These are phyloP conservation scores for Leptura quadrifasciata DNA, from an alignment of 2,888 invertebrate genomes.

Conservation along the genomic window DNA sequence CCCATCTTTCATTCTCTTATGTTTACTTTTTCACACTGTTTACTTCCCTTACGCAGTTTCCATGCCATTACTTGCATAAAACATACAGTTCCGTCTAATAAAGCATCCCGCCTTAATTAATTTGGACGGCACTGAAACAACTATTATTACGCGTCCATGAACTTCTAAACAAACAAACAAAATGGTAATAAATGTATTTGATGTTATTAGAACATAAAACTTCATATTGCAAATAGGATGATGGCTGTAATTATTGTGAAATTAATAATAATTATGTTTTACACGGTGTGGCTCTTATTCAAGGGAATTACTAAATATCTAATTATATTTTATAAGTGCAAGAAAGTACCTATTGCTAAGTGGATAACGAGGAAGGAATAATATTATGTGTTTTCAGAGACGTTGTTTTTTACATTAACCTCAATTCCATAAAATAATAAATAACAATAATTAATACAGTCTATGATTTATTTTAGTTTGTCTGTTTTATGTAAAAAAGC, in stretches of 20 bases:
- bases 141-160: background rate
- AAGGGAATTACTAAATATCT: background rate
- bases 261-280: constrained; percentile 6
- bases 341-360: background rate
- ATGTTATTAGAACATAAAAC: constrained; percentile 17
- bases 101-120: background rate
- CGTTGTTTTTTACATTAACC: background rate
- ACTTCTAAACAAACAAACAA: constrained; percentile 3
- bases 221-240: constrained; percentile 18
- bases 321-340: background rate
- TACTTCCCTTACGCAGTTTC: background rate
- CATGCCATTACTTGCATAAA: background rate
- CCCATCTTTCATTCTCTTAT: too few species aligned
- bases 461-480: too few species aligned
- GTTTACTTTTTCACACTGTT: too few species aligned
- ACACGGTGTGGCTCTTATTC: background rate
- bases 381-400: background rate
- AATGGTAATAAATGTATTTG: background rate
- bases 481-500: too few species aligned
- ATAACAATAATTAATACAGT: background rate
- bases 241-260: constrained; percentile 4
- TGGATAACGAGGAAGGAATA: background rate
- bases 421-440: background rate
- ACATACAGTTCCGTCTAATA: background rate
- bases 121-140: background rate